Base-by-base conservation (phyloP, 2,797 vertebrate species). In the Aselliscus stoliczkanus region DNA sequence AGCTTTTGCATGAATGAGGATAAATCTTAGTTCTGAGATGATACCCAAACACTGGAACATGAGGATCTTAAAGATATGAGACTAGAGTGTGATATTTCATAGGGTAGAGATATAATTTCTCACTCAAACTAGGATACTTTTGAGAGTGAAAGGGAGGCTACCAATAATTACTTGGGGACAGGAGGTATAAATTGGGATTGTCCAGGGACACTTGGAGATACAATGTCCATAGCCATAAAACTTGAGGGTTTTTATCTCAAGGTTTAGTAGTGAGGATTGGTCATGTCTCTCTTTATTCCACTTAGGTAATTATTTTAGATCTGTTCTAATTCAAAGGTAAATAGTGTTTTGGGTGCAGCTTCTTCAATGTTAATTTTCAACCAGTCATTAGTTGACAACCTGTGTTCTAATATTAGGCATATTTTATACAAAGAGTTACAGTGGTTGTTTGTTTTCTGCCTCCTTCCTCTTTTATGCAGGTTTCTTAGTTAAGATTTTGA, bases 331-430 rank as follows among this genome's bases (percentile, higher is more conserved):
- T 73, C 23, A 91, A 93, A 90, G 47, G 13, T 65, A 50, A 89
- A 90, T 1, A 76, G 42, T 1, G 15, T 92, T 96, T 80, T 82
- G 39, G 75, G 56, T 58, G 56, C 29, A 64, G 69, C 11, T 56
- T 94, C 52, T 84, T 94, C 87, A 81, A 67, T 47, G 75, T 65
- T 90, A 77, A 89, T 88, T 90, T 96, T 67, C 60, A 85, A 72
- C 14, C 29, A 77, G 25, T 58, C 12, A 17, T 31, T 60, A 83
- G 15, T 27, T 80, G 23, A 56, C 27, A 65, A 67, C 62, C 75
- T 92, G 80, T 56, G 6, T 72, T 94, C 65, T 67, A 60, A 64
- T n/a, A 69, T 56, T 82, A 96, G 23, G 6, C 20, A 31, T 37
- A 83, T 77, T 76, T 88, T 93, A 93, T 5, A 75, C 21, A 89